Base-by-base conservation (phyloP, 2,113 vertebrate genomes). In the Actenoides hombroni region DNA sequence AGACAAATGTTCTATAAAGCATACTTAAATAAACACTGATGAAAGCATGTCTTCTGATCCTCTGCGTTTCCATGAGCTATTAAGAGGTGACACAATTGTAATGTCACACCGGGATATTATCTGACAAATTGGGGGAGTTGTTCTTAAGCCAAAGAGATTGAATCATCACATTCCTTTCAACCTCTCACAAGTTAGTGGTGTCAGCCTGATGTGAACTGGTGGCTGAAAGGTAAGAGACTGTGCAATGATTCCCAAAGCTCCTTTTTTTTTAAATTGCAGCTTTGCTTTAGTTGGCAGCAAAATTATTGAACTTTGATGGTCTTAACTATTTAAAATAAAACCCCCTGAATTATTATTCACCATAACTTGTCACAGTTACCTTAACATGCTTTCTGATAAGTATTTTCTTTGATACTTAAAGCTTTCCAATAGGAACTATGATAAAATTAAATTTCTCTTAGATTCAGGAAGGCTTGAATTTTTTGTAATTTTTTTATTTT, bases 81-180 rank as follows among this genome's bases (percentile, higher is more conserved):
- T 94, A 84, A 89, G 83, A 86, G 74, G 70, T 94, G 89, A 91
- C 77, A 92, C 84, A 89, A 89, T 92, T 95, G 74, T 97, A 94
- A 95, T 92, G 28, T 73, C 83, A 89, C 74, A 83, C 86, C 61
- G 82, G 88, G 67, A 56, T 92, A 91, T 91, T 94, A 76, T 92
- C 89, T 89, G 89, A 74, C 56, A 70, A 84, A 86, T 3, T 90
- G 80, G 42, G 56, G 60, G 64, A 81, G 64, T 81, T 94, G 83
- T 83, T 77, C 83, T 51, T 93, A 35, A 91, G 80, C 80, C 95
- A 94, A 33, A 90, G 80, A 81, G 24, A 56, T 88, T 94, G 86
- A 94, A 91, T 96, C 83, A 95, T 95, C 88, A 39, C 28, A 17
- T 96, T 95, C 51, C 64, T 97, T 95, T 95, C 95, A 97, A 92